Evolutionary conservation across 2,113 vertebrate species (phyloP), one percentile per base, ranked within the genome.

Genomic region (Himantopus leucocephalus): DNA sequence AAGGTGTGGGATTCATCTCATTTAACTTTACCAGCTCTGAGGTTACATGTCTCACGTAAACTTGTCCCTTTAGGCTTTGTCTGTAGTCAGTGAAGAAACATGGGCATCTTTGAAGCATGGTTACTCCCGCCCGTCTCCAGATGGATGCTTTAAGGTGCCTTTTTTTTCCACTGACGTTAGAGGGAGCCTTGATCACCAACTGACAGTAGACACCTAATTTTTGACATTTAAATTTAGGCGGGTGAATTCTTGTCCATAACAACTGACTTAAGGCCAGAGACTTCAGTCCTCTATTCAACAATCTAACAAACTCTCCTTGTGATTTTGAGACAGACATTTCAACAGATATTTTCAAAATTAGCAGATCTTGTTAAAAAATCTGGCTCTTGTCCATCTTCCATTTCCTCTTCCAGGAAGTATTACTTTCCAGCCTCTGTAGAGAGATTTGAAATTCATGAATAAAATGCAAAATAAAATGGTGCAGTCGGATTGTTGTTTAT

Each of bases 311-410:
- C 21, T 66, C 20, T 76, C 16, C 30, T 27, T 66, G 59, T 79
- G 55, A 62, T 62, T 90, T 66, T 56, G 55, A 86, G 32, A 45
- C 45, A 59, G 64, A 24, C 21, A 12, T 89, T 68, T 74, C 30
- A 64, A 12, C 35, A 95, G 34, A 34, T 82, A 78, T 43, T 89
- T 93, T 82, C 62, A 94, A 60, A 93, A 93, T 85, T 32, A 94
- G 35, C 67, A 85, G 66, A 72, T 85, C 75, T 60, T 75, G 32
- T 88, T 85, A 53, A 78, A 66, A 91, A 53, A 35, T 22, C 62
- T 93, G 94, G 35, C 37, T 90, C 18, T n/a, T 48, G 53, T 85
- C 48, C 70, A n/a, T 60, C 47, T 74, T 87, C 23, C 23, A 12
- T 90, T 74, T 96, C 59, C 45, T 93, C 22, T 66, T 73, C 35